Conservation (phyloP, 2,797 vertebrate species). For the Lepilemur septentrionalis region DNA sequence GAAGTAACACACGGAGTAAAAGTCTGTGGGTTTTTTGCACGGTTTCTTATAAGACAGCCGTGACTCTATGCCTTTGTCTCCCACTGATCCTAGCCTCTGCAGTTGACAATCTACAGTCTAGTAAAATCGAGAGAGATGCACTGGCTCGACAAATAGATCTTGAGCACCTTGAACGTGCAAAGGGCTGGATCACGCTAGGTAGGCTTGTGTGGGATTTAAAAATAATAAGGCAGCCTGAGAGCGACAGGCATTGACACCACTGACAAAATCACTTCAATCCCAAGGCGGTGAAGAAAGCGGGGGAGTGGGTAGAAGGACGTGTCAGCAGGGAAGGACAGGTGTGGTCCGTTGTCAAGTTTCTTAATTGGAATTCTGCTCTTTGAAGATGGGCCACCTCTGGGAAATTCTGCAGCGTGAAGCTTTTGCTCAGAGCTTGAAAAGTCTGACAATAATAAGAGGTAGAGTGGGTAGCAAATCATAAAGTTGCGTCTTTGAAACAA, state of each 20-base stretch:
- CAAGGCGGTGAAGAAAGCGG: background rate
- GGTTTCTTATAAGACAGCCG: background rate
- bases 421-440: background rate
- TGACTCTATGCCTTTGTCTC: background rate
- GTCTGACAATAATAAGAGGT: background rate
- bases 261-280: background rate
- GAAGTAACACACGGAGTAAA: background rate
- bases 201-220: background rate
- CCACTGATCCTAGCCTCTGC: background rate
- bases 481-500: background rate
- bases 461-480: background rate
- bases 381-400: background rate
- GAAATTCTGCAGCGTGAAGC: background rate
- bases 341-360: background rate
- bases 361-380: background rate
- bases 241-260: background rate
- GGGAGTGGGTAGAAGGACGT: accelerated
- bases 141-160: background rate
- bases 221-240: background rate
- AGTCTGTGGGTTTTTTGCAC: background rate
- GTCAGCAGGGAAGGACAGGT: background rate
- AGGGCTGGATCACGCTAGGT: background rate
- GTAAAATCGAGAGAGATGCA: background rate
- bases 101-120: background rate
- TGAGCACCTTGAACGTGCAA: background rate